These are phyloP conservation scores for Parapristionchus giblindavisi DNA, from an alignment of 2,888 invertebrate genomes.

Conservation along the genomic window DNA sequence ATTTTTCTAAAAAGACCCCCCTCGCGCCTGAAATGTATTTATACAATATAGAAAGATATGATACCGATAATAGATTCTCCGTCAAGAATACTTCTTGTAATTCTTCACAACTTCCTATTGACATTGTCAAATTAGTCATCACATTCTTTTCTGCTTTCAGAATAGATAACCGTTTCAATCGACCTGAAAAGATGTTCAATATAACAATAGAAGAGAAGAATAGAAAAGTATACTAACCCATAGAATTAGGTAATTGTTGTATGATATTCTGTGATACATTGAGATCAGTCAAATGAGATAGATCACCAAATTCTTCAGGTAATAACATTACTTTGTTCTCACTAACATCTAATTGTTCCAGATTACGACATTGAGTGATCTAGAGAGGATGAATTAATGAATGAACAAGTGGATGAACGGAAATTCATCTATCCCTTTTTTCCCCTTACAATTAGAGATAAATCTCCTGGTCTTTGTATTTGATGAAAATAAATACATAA, in stretches of 20 bases:
- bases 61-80: constrained; percentile 87
- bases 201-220: no score
- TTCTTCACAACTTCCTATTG: constrained; percentile 82
- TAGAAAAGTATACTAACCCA: constrained; percentile 80
- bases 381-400: not conserved
- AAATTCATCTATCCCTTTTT: no score
- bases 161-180: constrained; percentile 88
- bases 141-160: constrained; percentile 83
- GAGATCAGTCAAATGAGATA: constrained; percentile 89
- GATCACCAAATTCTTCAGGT: constrained; percentile 92
- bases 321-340: constrained; percentile 92
- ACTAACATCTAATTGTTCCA: constrained; percentile 93
- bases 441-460: no score
- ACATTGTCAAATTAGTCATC: constrained; percentile 71
- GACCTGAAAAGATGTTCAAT: no score
- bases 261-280: constrained; percentile 95
- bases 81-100: constrained; percentile 96
- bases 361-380: constrained; percentile 84
- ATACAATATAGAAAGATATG: no score
- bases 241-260: constrained; percentile 82
- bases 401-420: no score
- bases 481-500: no score
- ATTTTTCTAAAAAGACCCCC: no score
- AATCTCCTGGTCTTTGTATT: no score
- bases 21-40: no score